Conservation (phyloP, 2,797 vertebrate genomes). For the Tapera naevia region DNA sequence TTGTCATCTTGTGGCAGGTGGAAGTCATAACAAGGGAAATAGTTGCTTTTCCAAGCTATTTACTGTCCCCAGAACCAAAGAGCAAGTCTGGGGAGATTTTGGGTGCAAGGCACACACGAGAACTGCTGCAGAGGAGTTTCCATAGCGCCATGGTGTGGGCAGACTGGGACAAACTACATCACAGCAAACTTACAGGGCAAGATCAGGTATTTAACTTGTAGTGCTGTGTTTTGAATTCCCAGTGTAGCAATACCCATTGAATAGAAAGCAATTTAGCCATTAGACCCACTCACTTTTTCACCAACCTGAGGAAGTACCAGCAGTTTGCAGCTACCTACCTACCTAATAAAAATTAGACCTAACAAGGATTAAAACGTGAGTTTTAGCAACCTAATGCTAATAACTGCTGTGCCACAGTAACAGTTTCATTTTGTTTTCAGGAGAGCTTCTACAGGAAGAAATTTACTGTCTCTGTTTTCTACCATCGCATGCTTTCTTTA, state of each 20-base stretch:
- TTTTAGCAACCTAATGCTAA: background rate
- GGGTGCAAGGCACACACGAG: rapidly evolving
- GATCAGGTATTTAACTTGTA: background rate
- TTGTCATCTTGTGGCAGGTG: conserved; percentile 53
- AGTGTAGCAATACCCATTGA: background rate
- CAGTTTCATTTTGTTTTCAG: background rate
- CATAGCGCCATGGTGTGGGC: background rate
- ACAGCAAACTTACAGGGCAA: background rate
- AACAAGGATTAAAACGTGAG: background rate
- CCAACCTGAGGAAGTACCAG: background rate
- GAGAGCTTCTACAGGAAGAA: background rate
- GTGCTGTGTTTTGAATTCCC: background rate
- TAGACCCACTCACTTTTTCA: background rate
- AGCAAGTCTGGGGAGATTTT: background rate
- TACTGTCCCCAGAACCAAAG: background rate
- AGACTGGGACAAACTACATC: background rate
- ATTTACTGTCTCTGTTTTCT: background rate
- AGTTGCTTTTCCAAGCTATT: background rate
- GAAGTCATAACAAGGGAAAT: conserved; percentile 8
- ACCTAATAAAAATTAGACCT: background rate
- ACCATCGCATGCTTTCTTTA: background rate
- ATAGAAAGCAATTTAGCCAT: background rate
- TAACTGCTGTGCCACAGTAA: background rate
- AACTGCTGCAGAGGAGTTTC: background rate
- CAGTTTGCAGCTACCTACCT: background rate